These are phyloP conservation scores for Drosophila pectinifera DNA, from an alignment of 1,140 invertebrate genomes.

Conservation along the genomic window DNA sequence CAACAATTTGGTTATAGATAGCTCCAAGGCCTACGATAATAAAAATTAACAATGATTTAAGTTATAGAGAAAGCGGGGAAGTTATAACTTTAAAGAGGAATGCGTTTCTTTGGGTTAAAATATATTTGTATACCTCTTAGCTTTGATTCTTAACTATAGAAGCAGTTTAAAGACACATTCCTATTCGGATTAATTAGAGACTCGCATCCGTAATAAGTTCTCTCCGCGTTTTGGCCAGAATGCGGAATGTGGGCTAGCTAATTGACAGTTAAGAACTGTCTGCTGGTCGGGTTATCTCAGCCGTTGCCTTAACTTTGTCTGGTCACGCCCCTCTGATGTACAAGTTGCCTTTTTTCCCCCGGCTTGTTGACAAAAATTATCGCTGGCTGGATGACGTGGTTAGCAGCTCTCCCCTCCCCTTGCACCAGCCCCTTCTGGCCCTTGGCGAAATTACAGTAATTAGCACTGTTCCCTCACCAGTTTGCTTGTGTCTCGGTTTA, in stretches of 20 bases:
- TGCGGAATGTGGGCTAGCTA: conserved; percentile 20
- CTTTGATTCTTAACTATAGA: no score
- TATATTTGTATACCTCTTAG: no score
- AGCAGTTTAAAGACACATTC: neutral
- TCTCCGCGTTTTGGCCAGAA: conserved; percentile 5
- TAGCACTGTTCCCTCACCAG: conserved; percentile 39
- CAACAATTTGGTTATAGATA: conserved; percentile 84
- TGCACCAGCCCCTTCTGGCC: neutral
- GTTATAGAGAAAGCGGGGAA: neutral
- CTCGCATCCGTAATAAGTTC: no score
- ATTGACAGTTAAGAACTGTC: conserved; percentile 58
- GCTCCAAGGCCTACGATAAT: conserved; percentile 47
- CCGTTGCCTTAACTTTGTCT: conserved; percentile 18
- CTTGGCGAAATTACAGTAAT: conserved; percentile 63
- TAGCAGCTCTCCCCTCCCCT: conserved; percentile 8
- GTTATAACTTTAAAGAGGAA: neutral
- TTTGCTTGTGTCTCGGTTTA: conserved; percentile 30
- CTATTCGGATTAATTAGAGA: neutral
- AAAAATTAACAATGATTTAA: neutral
- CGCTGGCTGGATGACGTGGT: conserved; percentile 40
- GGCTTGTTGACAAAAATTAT: conserved; percentile 66
- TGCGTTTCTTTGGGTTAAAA: no score
- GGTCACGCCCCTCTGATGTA: conserved; percentile 52
- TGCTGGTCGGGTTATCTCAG: conserved; percentile 30
- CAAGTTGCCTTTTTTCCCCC: conserved; percentile 16